Percentiles rank a stretch among this genome's conserved stretches.
phyloP scores from a whole-genome alignment of 1,140 invertebrate genomes.

The Propsilocerus akamusi region DNA sequence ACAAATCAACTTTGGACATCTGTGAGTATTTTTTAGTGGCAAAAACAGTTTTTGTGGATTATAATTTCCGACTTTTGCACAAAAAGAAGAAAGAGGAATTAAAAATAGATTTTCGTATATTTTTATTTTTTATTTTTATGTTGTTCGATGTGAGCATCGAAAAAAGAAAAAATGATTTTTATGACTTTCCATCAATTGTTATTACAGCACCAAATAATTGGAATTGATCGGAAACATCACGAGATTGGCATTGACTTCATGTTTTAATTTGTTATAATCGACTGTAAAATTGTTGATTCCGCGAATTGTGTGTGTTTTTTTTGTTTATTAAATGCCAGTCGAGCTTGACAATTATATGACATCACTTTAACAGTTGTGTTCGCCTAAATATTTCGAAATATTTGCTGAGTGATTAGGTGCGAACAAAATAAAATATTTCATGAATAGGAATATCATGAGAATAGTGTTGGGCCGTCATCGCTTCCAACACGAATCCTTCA shows the following conservation, averaged over 20 bases:
- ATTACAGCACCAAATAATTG: too few relatives aligned
- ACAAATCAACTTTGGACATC: too few relatives aligned
- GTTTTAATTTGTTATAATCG: slow-evolving; percentile 4
- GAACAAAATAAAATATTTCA: too few relatives aligned
- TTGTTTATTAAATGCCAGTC: background rate
- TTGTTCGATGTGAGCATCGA: background rate
- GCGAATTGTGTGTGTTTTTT: too few relatives aligned
- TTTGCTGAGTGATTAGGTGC: too few relatives aligned
- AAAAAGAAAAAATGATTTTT: background rate
- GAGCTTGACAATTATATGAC: slow-evolving; percentile 2
- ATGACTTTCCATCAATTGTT: background rate
- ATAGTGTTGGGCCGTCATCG: too few relatives aligned
- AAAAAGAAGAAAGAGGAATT: background rate
- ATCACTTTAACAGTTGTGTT: background rate
- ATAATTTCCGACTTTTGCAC: background rate
- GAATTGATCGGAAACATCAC: too few relatives aligned
- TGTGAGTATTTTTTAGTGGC: too few relatives aligned
- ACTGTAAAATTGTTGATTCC: slow-evolving; percentile 2
- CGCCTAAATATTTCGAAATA: background rate
- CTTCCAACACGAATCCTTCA: too few relatives aligned
- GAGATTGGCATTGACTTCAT: background rate
- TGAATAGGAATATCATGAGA: too few relatives aligned
- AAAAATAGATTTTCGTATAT: background rate
- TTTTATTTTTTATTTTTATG: background rate
- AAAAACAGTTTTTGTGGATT: too few relatives aligned